Percentiles rank a stretch among this genome's conserved stretches.
These are phyloP conservation scores for Hofmannophila pseudospretella DNA, from an alignment of 2,888 invertebrate genomes.

Conservation along the genomic window DNA sequence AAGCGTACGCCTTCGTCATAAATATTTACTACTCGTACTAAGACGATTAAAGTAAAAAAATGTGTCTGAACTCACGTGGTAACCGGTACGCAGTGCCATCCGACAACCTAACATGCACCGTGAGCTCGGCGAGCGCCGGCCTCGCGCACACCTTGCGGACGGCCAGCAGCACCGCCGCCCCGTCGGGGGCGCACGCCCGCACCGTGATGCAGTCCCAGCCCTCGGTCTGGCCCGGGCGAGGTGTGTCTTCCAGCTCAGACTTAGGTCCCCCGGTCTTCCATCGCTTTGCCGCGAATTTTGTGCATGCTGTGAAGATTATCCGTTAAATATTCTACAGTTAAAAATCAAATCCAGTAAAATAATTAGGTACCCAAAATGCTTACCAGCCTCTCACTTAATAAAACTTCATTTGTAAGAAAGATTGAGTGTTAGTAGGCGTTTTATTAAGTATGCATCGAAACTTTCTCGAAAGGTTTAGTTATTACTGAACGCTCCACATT, in stretches of 20 bases:
- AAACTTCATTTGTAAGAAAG: no score
- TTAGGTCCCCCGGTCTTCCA: slow-evolving; percentile 46
- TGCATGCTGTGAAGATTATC: slow-evolving; percentile 58
- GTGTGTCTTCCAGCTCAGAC: slow-evolving; percentile 34
- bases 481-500: no score
- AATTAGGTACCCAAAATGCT: no score
- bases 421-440: no score
- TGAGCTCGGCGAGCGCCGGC: slow-evolving; percentile 73
- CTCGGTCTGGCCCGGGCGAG: slow-evolving; percentile 30
- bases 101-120: slow-evolving; percentile 65
- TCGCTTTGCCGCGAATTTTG: slow-evolving; percentile 47
- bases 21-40: no score
- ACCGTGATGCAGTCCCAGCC: slow-evolving; percentile 63
- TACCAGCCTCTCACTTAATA: no score
- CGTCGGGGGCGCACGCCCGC: slow-evolving; percentile 75
- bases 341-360: slow-evolving; percentile 6
- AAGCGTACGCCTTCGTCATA: no score
- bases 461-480: no score
- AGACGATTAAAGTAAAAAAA: no score
- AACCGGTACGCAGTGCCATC: slow-evolving; percentile 53
- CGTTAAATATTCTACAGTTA: slow-evolving; percentile 71
- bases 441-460: no score
- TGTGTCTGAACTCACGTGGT: slow-evolving; percentile 57
- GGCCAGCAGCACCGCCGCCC: slow-evolving; percentile 72
- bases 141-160: slow-evolving; percentile 65